Base-by-base conservation (phyloP, 2,113 vertebrate species). In the Entomyzon cyanotis region DNA sequence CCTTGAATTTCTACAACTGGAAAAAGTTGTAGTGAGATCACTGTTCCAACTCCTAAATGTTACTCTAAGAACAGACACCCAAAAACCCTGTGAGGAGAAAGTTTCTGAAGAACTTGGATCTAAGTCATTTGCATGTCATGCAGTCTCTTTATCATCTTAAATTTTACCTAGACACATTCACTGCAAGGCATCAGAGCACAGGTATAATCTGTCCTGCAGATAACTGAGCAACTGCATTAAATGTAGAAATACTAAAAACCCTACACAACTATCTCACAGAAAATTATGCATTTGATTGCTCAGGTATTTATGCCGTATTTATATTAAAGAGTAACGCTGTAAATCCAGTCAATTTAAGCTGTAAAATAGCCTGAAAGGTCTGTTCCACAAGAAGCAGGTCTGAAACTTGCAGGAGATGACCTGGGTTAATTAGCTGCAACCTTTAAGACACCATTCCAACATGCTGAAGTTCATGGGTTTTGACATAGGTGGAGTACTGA, bases 401-500 rank as follows among this genome's bases (percentile, higher is more conserved):
- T 88, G 79, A 71, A 93, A 86, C 68, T 83, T 91, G 75, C 75
- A 77, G 52, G 83, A 90, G 53, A 77, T 78, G 63, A 47, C 90
- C 46, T 50, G 67, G 50, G 90, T 96, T 96, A 94, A 95, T 95
- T 90, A 93, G 35, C 68, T 90, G 56, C 69, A 77, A 37, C 75
- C 78, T 90, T 80, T 83, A 42, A 93, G 63, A 84, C 52, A 69
- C 33, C 10, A 8, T 94, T 91, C 50, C 83, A 77, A 19, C 56
- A 71, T 58, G 62, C 55, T 80, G 63, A 90, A 58, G 39, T 91
- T 95, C 90, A 62, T 80, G 47, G 63, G 56, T 88, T 95, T 92
- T 90, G 83, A 73, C 82, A 71, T 46, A 74, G 67, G 52, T 35
- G 52, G 27, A 67, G 22, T 63, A 78, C 53, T 74, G 75, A 83